Conservation (phyloP, 2,888 invertebrate genomes). For the Bombylius major region DNA sequence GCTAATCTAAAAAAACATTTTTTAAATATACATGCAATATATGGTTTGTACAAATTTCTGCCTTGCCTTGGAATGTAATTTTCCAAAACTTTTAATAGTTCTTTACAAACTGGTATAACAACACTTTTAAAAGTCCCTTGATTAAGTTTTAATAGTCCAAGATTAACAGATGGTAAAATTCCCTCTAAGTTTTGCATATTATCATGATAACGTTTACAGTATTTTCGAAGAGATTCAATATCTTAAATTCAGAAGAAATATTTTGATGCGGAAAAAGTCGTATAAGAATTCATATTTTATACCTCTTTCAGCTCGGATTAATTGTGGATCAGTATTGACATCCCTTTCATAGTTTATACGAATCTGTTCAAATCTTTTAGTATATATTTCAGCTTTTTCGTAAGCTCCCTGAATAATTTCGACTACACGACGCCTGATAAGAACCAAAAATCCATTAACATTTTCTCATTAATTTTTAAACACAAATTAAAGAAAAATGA, state of each 20-base stretch:
- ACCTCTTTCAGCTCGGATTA: conserved; percentile 49
- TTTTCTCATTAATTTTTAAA: not conserved
- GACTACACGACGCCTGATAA: conserved; percentile 39
- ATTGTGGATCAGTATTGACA: conserved; percentile 46
- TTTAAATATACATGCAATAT: not conserved
- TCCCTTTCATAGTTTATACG: conserved; percentile 59
- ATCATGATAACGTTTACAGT: conserved; percentile 53
- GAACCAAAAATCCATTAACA: not conserved
- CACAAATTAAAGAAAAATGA: not conserved
- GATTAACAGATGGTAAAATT: conserved; percentile 50
- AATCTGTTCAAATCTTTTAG: conserved; percentile 51
- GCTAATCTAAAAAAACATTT: conserved; percentile 43
- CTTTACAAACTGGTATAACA: conserved; percentile 56
- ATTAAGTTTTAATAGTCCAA: conserved; percentile 62
- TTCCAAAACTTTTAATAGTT: conserved; percentile 52
- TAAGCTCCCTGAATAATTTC: conserved; percentile 47
- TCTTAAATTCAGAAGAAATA: conserved; percentile 26
- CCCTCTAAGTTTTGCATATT: conserved; percentile 57
- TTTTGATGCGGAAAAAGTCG: not conserved
- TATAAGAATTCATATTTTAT: not conserved
- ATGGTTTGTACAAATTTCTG: not conserved
- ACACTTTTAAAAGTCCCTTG: conserved; percentile 57
- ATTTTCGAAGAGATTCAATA: conserved; percentile 48
- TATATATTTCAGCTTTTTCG: conserved; percentile 48
- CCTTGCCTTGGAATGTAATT: conserved; percentile 51